phyloP scores from a whole-genome alignment of 2,888 invertebrate genomes.

The Atethmia centrago region DNA sequence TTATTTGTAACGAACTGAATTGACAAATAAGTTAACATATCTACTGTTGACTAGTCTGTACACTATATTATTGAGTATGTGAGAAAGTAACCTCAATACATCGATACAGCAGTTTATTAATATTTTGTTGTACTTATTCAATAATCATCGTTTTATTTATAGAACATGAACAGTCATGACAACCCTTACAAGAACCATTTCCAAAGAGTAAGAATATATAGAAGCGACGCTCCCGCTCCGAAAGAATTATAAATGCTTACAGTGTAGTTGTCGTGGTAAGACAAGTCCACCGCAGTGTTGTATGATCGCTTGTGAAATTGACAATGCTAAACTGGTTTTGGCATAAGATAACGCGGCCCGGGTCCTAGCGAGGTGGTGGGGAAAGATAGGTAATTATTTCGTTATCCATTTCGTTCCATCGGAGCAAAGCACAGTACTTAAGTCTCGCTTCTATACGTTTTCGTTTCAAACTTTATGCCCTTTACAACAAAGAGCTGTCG shows the following conservation, averaged over 20 bases:
- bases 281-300: not conserved
- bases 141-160: constrained; percentile 46
- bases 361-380: not conserved
- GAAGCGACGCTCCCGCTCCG: not conserved
- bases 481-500: constrained; percentile 22
- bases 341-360: not conserved
- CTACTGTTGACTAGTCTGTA: constrained; percentile 29
- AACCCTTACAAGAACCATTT: constrained; percentile 25
- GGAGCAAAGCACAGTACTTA: not conserved
- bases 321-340: too few relatives aligned
- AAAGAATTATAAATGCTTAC: not conserved
- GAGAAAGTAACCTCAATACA: constrained; percentile 39
- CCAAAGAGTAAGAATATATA: constrained; percentile 16
- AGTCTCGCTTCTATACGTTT: constrained; percentile 7
- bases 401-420: too few relatives aligned
- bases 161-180: constrained; percentile 44
- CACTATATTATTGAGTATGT: constrained; percentile 13
- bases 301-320: not conserved
- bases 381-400: not conserved
- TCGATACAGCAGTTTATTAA: constrained; percentile 13
- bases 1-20: constrained; percentile 23
- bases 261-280: not conserved
- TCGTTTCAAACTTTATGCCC: not conserved
- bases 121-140: constrained; percentile 11
- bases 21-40: constrained; percentile 11